phyloP scores from a whole-genome alignment of 2,113 vertebrate species.

The Sceloporus tristichus region DNA sequence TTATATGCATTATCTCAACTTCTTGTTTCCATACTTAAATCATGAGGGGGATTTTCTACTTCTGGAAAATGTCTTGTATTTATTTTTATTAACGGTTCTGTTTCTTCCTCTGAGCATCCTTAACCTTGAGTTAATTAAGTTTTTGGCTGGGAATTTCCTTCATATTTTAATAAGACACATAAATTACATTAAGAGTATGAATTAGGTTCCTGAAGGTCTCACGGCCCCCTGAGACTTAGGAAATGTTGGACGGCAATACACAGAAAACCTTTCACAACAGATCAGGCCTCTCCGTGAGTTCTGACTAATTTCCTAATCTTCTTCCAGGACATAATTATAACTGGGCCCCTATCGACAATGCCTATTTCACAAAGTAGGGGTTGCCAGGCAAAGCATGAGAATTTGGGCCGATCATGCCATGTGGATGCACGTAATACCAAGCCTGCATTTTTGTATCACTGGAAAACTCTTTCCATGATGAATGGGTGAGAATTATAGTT shows the following conservation, averaged over 20 bases:
- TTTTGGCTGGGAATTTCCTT: conserved; percentile 61
- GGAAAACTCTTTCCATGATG: too few relatives aligned
- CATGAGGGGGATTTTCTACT: conserved; percentile 60
- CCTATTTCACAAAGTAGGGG: not conserved
- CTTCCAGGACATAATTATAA: conserved; percentile 31
- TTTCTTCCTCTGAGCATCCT: conserved; percentile 68
- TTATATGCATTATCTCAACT: conserved; percentile 64
- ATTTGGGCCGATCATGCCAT: not conserved
- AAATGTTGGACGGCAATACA: conserved; percentile 31
- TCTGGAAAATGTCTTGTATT: conserved; percentile 56
- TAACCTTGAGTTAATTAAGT: conserved; percentile 60
- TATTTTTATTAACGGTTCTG: conserved; percentile 60
- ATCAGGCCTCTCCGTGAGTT: conserved; percentile 31
- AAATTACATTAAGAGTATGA: conserved; percentile 41
- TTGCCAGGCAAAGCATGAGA: not conserved
- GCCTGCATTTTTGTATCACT: too few relatives aligned
- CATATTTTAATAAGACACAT: conserved; percentile 51
- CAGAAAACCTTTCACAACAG: conserved; percentile 27
- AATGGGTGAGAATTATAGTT: too few relatives aligned
- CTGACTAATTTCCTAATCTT: conserved; percentile 34
- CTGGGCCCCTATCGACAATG: not conserved
- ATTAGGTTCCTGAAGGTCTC: conserved; percentile 9
- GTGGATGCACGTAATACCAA: too few relatives aligned
- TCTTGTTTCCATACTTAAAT: conserved; percentile 66
- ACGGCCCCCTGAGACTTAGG: conserved; percentile 14